Conservation (phyloP, 2,888 invertebrate species). For the Periphyllus acericola region DNA sequence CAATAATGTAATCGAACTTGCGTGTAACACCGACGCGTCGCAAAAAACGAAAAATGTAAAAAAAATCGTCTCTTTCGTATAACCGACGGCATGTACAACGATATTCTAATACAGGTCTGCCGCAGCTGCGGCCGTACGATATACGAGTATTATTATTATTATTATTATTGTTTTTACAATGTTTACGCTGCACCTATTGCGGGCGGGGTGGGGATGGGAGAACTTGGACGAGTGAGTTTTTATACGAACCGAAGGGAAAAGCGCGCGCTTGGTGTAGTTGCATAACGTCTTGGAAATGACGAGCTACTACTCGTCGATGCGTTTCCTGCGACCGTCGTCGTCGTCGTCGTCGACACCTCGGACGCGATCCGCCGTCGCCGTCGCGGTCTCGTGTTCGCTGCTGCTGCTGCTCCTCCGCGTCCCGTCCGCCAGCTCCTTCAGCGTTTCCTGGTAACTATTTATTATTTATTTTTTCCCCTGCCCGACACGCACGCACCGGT, state of each 20-base stretch:
- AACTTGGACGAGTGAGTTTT: conserved; percentile 23
- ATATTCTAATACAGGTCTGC: too few relatives aligned
- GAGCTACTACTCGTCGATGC: conserved; percentile 35
- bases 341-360: not conserved
- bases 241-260: conserved; percentile 39
- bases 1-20: too few relatives aligned
- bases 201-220: not conserved
- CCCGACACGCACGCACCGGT: too few relatives aligned
- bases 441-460: conserved; percentile 42
- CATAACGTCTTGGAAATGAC: conserved; percentile 58
- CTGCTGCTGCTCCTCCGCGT: not conserved
- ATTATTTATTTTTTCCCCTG: not conserved
- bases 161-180: not conserved
- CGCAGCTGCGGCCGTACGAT: too few relatives aligned
- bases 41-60: too few relatives aligned
- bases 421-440: conserved; percentile 4
- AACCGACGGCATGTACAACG: too few relatives aligned
- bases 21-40: too few relatives aligned
- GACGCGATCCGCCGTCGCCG: not conserved
- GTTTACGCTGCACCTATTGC: not conserved
- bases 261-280: conserved; percentile 37
- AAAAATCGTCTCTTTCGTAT: too few relatives aligned
- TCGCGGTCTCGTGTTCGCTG: not conserved
- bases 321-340: conserved; percentile 3
- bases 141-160: too few relatives aligned